Evolutionary conservation across 2,888 invertebrate genomes (phyloP).

Genomic region (Timema cristinae): DNA sequence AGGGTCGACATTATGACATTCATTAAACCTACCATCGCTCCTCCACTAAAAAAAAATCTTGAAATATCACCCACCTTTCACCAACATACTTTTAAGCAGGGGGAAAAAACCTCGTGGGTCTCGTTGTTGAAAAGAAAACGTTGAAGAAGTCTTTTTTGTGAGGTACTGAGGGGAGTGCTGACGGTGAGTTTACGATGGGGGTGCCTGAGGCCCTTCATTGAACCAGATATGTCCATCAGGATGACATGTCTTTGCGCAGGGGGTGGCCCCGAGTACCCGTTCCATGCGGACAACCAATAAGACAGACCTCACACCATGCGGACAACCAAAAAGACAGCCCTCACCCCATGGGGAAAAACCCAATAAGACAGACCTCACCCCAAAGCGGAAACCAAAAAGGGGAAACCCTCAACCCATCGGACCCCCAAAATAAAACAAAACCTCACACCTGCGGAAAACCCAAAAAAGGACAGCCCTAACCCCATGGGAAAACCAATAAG

Average conservation of each 20-base stretch:
- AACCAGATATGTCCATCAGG: slow-evolving; percentile 91
- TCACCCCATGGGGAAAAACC: too few relatives aligned
- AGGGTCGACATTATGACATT: too few relatives aligned
- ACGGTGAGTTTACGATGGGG: slow-evolving; percentile 80
- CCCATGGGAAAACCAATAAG: too few relatives aligned
- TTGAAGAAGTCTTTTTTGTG: slow-evolving; percentile 97
- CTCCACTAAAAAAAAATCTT: not conserved
- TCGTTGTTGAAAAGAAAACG: slow-evolving; percentile 72
- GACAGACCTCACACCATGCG: too few relatives aligned
- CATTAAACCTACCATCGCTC: too few relatives aligned
- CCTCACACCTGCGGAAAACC: too few relatives aligned
- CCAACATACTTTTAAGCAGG: slow-evolving; percentile 78
- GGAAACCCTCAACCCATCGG: too few relatives aligned
- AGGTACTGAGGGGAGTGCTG: slow-evolving; percentile 87
- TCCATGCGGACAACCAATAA: slow-evolving; percentile 48
- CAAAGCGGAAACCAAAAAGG: too few relatives aligned
- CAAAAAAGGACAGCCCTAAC: too few relatives aligned
- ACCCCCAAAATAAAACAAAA: too few relatives aligned
- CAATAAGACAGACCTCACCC: too few relatives aligned
- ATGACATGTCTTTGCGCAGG: slow-evolving; percentile 97
- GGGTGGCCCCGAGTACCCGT: slow-evolving; percentile 97
- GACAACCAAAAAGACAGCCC: too few relatives aligned
- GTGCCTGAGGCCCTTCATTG: slow-evolving; percentile 81
- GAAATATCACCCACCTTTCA: slow-evolving; percentile 48
- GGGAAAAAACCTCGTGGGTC: slow-evolving; percentile 60